Conservation (phyloP, 2,888 invertebrate species). For the Drosophila bunnanda region DNA sequence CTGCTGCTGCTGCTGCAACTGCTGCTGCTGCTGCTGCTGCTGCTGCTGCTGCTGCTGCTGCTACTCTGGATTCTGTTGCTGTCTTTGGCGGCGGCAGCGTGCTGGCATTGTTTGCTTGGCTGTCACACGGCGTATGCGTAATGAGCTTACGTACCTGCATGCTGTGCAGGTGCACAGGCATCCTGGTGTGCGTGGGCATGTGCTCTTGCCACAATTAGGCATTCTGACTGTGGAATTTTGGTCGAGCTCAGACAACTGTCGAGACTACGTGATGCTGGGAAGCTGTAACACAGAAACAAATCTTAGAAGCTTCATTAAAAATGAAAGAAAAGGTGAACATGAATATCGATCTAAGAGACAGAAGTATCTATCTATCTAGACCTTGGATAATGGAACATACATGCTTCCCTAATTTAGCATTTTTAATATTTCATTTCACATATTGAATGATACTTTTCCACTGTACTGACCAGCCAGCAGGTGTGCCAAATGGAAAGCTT, state of each 20-base stretch:
- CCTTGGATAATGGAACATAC: not conserved
- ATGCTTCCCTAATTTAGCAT: too few relatives aligned
- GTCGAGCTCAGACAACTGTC: conserved; percentile 40
- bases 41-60: conserved; percentile 6
- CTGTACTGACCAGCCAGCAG: not conserved
- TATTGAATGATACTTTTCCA: not conserved
- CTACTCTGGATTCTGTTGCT: conserved; percentile 29
- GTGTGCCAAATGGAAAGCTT: conserved; percentile 39
- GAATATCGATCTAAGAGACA: not conserved
- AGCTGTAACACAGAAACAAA: conserved; percentile 10
- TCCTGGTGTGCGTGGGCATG: conserved; percentile 46
- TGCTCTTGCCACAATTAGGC: conserved; percentile 68
- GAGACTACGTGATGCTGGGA: conserved; percentile 49
- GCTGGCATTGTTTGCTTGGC: conserved; percentile 62
- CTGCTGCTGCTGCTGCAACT: conserved; percentile 4
- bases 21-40: conserved; percentile 6
- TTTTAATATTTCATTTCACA: not conserved
- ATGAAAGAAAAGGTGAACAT: too few relatives aligned
- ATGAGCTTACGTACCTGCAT: conserved; percentile 60
- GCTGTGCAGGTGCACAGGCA: conserved; percentile 34
- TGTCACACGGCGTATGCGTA: conserved; percentile 72
- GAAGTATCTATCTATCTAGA: too few relatives aligned
- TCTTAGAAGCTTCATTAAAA: not conserved
- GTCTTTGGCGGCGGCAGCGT: conserved; percentile 35
- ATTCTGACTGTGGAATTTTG: conserved; percentile 63